Percentiles rank a stretch among this genome's conserved stretches.
Conservation (phyloP, 2,888 invertebrate species). For the Polietes domitor region DNA sequence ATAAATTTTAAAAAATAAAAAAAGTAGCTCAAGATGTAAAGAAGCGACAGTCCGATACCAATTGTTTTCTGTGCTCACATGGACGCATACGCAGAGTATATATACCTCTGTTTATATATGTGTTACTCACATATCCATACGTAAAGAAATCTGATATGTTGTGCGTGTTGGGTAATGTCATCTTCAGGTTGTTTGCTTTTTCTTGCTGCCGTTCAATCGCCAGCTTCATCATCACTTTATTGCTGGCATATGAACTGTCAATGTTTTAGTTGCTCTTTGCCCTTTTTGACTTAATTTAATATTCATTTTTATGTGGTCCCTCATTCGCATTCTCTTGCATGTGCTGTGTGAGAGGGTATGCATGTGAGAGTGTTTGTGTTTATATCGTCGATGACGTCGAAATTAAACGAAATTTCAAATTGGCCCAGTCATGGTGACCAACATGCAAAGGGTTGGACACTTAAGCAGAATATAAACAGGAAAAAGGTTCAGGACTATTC, state of each 20-base stretch:
- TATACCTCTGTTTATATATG: no score
- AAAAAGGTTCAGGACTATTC: background rate
- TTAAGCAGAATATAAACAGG: slow-evolving; percentile 34
- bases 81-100: no score
- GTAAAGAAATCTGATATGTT: background rate
- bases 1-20: no score
- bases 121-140: no score
- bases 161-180: slow-evolving; percentile 19
- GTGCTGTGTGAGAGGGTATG: background rate
- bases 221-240: slow-evolving; percentile 9
- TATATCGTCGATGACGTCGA: slow-evolving; percentile 15
- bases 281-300: slow-evolving; percentile 43
- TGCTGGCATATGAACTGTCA: slow-evolving; percentile 36
- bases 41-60: no score
- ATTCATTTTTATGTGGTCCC: slow-evolving; percentile 52
- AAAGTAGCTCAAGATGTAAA: no score
- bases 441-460: slow-evolving; percentile 60
- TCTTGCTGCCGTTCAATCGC: background rate
- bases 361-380: background rate
- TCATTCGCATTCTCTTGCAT: background rate
- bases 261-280: slow-evolving; percentile 23
- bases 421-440: slow-evolving; percentile 42
- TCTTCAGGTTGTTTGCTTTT: background rate
- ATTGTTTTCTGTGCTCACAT: background rate
- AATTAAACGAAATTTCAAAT: slow-evolving; percentile 59